Evolutionary conservation across 2,888 invertebrate genomes (phyloP), one percentile per base, ranked within the genome.

Genomic region (Oscheius sp.): DNA sequence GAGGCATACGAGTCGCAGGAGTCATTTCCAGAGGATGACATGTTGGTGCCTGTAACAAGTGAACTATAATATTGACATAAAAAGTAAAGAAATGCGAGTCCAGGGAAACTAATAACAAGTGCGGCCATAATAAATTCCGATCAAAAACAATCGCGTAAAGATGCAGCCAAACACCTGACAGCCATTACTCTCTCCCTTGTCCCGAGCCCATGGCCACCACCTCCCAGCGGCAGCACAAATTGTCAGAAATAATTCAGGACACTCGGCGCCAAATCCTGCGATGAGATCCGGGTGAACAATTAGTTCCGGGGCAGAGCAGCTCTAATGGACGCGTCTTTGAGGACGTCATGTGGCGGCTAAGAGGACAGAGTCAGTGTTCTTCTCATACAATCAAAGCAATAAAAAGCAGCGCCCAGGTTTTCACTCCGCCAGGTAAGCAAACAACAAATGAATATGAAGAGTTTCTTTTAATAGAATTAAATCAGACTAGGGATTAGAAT

Each of bases 1-100:
- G 65, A 48, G 8, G 45, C 37, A 8, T 65, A 73, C 12, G 45
- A 52, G 23, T 76, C 75, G 67, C 78, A 78, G 39, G 73, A 70
- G 50, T 74, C 75, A 58, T 78, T 78, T 1, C n/a, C 34, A 3
- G 65, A 61, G 25, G 23, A 29, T 10, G 55, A 20, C 55, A 33
- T 55, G 17, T 17, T 27, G 52, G 31, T n/a, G n/a, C n/a, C n/a
- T n/a, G n/a, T n/a, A n/a, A n/a, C n/a, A n/a, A n/a, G n/a, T 29
- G 25, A 52, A 25, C 12, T 33, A 34, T 34, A 23, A 34, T 2
- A 23, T 12, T 37, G 17, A 5, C 25, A 45, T 12, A 3, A 42
- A 42, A 39, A 55, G 8, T 34, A 2, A 55, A 34, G 37, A 34
- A 3, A 48, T 4, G 25, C 10, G 23, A 4, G 5, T 48, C 23